Evolutionary conservation across 2,113 vertebrate species (phyloP).

Genomic region (Formicarius rufipectus): DNA sequence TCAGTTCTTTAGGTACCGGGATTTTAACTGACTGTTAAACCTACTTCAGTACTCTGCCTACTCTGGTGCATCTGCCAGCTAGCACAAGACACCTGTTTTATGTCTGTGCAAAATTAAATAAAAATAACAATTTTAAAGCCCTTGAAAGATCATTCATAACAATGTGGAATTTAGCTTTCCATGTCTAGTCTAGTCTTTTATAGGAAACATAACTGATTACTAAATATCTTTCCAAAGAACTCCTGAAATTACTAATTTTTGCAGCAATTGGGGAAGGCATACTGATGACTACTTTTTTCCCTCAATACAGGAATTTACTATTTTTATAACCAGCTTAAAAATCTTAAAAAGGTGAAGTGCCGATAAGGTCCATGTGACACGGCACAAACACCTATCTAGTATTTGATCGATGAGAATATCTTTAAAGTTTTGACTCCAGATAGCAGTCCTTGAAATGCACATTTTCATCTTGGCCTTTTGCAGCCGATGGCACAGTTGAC

Average conservation of each 20-base stretch:
- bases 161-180: neutral
- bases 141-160: neutral
- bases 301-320: too few relatives aligned
- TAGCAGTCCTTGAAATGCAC: neutral
- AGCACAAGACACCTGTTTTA: neutral
- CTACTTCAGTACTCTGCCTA: neutral
- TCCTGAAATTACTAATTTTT: neutral
- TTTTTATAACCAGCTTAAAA: neutral
- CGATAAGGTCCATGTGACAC: neutral
- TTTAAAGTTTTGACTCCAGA: neutral
- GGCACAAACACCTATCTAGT: neutral
- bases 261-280: neutral
- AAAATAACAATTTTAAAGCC: neutral
- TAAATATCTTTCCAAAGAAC: neutral
- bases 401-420: neutral
- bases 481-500: constrained; percentile 88
- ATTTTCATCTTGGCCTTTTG: neutral
- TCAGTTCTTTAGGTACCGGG: neutral
- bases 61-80: neutral
- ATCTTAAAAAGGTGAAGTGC: neutral
- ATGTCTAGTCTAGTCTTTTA: neutral
- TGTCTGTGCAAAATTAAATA: neutral
- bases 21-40: neutral
- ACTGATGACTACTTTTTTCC: too few relatives aligned
- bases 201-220: neutral